Base-by-base conservation (phyloP, 2,113 vertebrate species). In the Trichomycterus rosablanca region DNA sequence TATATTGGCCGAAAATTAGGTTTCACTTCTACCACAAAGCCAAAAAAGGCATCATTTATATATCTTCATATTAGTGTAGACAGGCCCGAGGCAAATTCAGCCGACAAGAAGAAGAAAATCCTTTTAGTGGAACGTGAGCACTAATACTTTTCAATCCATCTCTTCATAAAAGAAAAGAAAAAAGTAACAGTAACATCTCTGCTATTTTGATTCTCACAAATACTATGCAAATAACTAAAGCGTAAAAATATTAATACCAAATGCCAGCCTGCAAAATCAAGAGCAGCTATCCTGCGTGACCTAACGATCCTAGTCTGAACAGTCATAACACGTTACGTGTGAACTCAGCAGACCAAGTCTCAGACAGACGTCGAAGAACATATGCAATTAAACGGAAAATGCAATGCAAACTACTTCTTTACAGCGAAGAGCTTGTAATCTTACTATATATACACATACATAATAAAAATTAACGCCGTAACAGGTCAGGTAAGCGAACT, bases 251-350 rank as follows among this genome's bases (percentile, higher is more conserved):
- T 50, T 66, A 24, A 54, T 56, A 71, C 54, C 46, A 45, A 51
- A 66, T 59, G 62, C 46, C 57, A 66, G 44, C 42, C 61, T 50
- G 55, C 32, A 18, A n/a, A 54, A 24, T 59, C 40, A 51, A 72
- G 79, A 83, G 81, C 84, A 78, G 79, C 74, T 59, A 63, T 65
- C 60, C 71, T 82, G 49, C 23, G 48, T 68, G 64, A 62, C 50
- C 64, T 59, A 77, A 53, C 40, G 74, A 60, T 49, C 74, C 62
- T 68, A 69, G 73, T 63, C 40, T 73, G 34, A 66, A 45, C 39
- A 69, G 42, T 45, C 43, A 58, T 67, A 54, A 63, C 54, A 75
- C 78, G 77, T 80, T 78, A 80, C 76, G 77, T 34, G 68, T 75
- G 74, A 72, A 64, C 35, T 64, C 66, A 81, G n/a, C n/a, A n/a